Evolutionary conservation across 2,888 invertebrate genomes (phyloP).

Genomic region (Flabesymbios commensalis): DNA sequence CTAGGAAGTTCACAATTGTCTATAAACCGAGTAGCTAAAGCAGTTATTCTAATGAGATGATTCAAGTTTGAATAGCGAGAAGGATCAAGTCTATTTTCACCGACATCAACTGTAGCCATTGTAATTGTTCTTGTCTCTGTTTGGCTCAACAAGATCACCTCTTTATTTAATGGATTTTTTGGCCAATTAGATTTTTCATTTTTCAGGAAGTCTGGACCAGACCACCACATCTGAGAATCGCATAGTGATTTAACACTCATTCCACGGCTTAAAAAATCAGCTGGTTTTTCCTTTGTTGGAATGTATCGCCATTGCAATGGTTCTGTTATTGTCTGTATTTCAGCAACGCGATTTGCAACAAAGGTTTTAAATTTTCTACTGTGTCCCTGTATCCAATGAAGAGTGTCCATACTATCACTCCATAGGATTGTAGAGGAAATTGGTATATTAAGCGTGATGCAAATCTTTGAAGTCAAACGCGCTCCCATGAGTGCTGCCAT

Average conservation of each 20-base stretch:
- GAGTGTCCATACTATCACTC: no score
- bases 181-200: not conserved
- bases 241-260: not conserved
- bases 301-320: conserved; percentile 13
- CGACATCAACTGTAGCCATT: not conserved
- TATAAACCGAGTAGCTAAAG: conserved; percentile 12
- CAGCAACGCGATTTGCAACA: conserved; percentile 30
- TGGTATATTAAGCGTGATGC: not conserved
- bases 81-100: conserved; percentile 4
- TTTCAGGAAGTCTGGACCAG: not conserved
- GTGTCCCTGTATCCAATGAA: conserved; percentile 26
- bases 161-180: no score
- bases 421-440: no score
- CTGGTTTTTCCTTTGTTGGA: conserved; percentile 13
- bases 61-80: conserved; percentile 15
- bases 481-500: conserved; percentile 1
- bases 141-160: no score
- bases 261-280: conserved; percentile 3
- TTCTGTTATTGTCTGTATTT: conserved; percentile 23
- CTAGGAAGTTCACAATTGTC: conserved; percentile 8
- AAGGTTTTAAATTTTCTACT: conserved; percentile 27
- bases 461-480: not conserved
- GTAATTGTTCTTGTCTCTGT: not conserved
- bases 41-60: conserved; percentile 6
- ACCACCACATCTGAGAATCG: not conserved